Percentiles rank a stretch among this genome's conserved stretches.
Conservation (phyloP, 2,113 vertebrate genomes). For the Plectropomus leopardus region DNA sequence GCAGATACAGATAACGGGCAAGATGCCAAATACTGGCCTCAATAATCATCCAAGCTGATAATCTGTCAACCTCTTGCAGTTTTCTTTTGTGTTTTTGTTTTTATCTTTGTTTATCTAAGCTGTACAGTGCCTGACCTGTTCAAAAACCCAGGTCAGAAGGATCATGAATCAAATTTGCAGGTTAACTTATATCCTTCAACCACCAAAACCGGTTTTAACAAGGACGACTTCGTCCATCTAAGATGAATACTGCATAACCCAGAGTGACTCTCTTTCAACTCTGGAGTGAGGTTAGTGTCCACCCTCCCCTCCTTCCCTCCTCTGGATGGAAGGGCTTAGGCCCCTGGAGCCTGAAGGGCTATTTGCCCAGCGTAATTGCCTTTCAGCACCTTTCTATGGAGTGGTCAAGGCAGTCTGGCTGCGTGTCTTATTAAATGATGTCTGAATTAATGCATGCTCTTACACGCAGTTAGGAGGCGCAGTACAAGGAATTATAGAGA, state of each 20-base stretch:
- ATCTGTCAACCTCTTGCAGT: too few species aligned
- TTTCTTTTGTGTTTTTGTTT: too few species aligned
- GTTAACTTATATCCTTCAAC: slow-evolving; percentile 11
- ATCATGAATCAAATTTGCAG: slow-evolving; percentile 3
- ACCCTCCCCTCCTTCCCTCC: slow-evolving; percentile 32
- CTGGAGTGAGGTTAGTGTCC: slow-evolving; percentile 34
- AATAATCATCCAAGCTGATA: too few species aligned
- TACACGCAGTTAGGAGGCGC: slow-evolving; percentile 76
- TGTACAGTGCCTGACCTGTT: background rate
- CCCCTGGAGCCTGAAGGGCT: slow-evolving; percentile 78
- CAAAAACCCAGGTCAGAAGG: too few species aligned
- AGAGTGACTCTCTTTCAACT: slow-evolving; percentile 45
- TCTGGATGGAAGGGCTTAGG: slow-evolving; percentile 69
- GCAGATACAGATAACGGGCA: too few species aligned
- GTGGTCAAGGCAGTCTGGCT: slow-evolving; percentile 79
- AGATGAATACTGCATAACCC: slow-evolving; percentile 31
- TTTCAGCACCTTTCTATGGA: slow-evolving; percentile 83
- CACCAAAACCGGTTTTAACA: background rate
- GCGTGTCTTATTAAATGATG: slow-evolving; percentile 85
- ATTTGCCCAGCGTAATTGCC: slow-evolving; percentile 84
- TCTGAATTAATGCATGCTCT: slow-evolving; percentile 81
- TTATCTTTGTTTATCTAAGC: background rate
- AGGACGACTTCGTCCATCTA: background rate
- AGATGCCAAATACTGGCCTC: too few species aligned
- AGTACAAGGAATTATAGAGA: slow-evolving; percentile 82